Evolutionary conservation across 2,888 invertebrate species (phyloP), one percentile per base, ranked within the genome.

Genomic region (Drosophila hamatofila): DNA sequence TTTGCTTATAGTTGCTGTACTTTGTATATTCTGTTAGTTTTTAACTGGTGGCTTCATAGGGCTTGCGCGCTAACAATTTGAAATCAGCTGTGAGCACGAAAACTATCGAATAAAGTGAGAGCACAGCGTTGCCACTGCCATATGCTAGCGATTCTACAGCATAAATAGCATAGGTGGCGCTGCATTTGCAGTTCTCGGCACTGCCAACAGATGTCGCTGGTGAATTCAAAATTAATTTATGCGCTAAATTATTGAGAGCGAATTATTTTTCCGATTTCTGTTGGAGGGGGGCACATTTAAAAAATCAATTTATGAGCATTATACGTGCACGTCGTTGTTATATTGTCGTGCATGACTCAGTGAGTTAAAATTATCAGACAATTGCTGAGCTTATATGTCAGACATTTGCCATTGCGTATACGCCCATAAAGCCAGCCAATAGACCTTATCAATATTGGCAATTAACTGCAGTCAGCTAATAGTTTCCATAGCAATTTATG

Each of bases 81-180:
- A 64, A 56, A 39, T 44, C 74, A 74, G 74, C 72, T 76, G 77
- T 41, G 9, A 23, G 12, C 5, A 3, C 0, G 12, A 56, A 48
- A 37, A 33, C 18, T 49, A 21, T 74, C 73, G 71, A 74, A 64
- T 25, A 46, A 5, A 16, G 12, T 23, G 3, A 3, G 6, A 1
- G 3, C 8, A 37, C 9, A 57, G 66, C 41, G 48, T 1, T 59
- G 27, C 37, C 42, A 59, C 27, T 27, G 11, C 9, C 7, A 7
- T 16, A 11, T 2, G 23, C 18, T 23, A 21, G 16, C 42, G 51
- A 7, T 12, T 6, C n/a, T 44, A 8, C 25, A 3, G 3, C 11
- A 21, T 33, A 6, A 2, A 2, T 2, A 14, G 1, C 14, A 75
- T 1, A 62, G 59, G 41, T 78, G 65, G 75, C 75, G 70, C 63